Evolutionary conservation across 2,888 invertebrate species (phyloP), one percentile per base, ranked within the genome.

Genomic region (Quadroppia sp.): DNA sequence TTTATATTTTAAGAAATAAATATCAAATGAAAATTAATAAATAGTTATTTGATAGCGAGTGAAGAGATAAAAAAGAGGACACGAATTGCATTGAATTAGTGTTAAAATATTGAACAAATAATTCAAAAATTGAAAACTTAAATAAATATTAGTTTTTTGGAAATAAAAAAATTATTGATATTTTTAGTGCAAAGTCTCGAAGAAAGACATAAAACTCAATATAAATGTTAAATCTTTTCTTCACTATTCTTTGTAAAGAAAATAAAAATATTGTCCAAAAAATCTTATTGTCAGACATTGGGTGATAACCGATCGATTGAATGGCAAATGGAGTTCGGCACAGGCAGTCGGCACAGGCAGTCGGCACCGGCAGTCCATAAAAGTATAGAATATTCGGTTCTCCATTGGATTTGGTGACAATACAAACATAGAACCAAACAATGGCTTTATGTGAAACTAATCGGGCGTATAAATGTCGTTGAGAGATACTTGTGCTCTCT

Each of bases 381-480:
- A 25, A 61, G 30, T 17, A 17, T 28, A n/a, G 61, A 61, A 23
- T n/a, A 13, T 67, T 23, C 15, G 42, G 42, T 20, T 15, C 67
- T 67, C 40, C 1, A 20, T 9, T 67, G 32, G 42, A 42, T 40
- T 67, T 23, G 23, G 23, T 67, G 67, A 23, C 67, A 42, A 42
- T 23, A 23, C 67, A 42, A 32, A 40, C 67, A 40, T 25, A 42
- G 23, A n/a, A 15, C 7, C 67, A 9, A 42, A 67, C 67, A 67
- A 67, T 67, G 67, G 67, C 67, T 67, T 67, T 67, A 67, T 67
- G 32, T 67, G 67, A 67, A 67, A 67, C 40, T 67, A 67, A 67
- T 67, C 67, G 42, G 67, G 36, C 67, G 67, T n/a, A 67, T 67
- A 67, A 67, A 67, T 67, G 40, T 40, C 67, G 67, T 20, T 6